Conservation (phyloP, 2,113 vertebrate species). For the Rhinoderma darwinii region DNA sequence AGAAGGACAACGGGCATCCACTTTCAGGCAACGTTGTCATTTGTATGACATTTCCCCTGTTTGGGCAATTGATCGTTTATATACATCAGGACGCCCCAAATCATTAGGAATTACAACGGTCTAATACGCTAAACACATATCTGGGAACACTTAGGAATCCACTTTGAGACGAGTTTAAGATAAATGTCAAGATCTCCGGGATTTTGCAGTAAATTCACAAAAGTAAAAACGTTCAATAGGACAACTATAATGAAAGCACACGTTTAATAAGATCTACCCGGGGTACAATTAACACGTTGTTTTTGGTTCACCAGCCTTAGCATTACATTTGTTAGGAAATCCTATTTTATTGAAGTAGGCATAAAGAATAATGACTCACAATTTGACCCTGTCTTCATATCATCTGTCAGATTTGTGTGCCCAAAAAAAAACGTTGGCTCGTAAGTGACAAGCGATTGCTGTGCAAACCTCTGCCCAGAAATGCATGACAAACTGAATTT, state of each 20-base stretch:
- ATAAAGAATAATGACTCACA: not conserved
- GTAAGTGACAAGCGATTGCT: conserved; percentile 85
- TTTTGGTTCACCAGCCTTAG: too few species aligned
- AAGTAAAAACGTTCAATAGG: too few species aligned
- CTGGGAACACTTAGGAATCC: not conserved
- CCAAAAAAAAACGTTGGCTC: conserved; percentile 92
- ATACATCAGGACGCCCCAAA: not conserved
- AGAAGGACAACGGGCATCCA: too few species aligned
- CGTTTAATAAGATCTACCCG: too few species aligned
- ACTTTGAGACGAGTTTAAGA: not conserved
- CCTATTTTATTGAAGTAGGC: not conserved
- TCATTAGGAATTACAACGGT: not conserved
- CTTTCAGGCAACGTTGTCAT: too few species aligned
- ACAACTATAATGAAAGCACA: too few species aligned
- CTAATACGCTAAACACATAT: not conserved
- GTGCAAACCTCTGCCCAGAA: conserved; percentile 71
- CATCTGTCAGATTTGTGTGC: conserved; percentile 87
- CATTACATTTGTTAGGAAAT: not conserved
- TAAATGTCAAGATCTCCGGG: too few species aligned
- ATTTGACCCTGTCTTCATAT: conserved; percentile 60
- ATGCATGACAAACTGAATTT: conserved; percentile 75
- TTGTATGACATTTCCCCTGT: too few species aligned
- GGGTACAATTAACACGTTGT: too few species aligned
- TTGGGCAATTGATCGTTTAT: not conserved
- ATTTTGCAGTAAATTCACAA: too few species aligned